Evolutionary conservation across 2,888 invertebrate species (phyloP).

Genomic region (Zeuzera pyrina): DNA sequence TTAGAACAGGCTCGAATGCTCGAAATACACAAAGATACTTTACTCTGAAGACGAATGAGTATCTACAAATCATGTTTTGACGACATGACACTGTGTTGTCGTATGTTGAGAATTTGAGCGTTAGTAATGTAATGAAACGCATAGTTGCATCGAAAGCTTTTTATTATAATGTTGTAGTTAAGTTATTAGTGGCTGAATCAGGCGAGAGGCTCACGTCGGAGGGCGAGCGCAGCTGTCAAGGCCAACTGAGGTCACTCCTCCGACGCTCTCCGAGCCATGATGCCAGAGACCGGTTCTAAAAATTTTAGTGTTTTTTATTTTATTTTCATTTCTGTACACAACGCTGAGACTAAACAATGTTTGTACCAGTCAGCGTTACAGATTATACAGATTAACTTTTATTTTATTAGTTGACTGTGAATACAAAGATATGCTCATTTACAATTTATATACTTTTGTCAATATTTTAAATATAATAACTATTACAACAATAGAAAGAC

Average conservation of each 20-base stretch:
- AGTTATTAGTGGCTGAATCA: constrained; percentile 67
- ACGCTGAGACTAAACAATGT: constrained; percentile 70
- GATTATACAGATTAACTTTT: constrained; percentile 66
- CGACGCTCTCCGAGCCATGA: constrained; percentile 65
- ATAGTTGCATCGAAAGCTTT: constrained; percentile 57
- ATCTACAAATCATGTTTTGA: constrained; percentile 52
- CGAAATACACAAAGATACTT: too few relatives aligned
- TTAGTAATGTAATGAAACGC: constrained; percentile 29
- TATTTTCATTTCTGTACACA: constrained; percentile 71
- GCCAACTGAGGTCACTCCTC: constrained; percentile 71
- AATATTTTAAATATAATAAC: too few relatives aligned
- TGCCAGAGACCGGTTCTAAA: constrained; percentile 67
- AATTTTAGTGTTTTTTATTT: constrained; percentile 69
- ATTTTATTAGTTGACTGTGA: constrained; percentile 41
- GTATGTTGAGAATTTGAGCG: constrained; percentile 1
- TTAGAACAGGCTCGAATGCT: too few relatives aligned
- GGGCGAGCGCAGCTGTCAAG: constrained; percentile 69
- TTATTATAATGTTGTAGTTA: constrained; percentile 55
- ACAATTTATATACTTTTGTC: too few relatives aligned
- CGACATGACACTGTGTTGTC: constrained; percentile 22
- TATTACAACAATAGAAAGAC: too few relatives aligned
- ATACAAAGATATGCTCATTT: too few relatives aligned
- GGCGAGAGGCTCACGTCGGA: constrained; percentile 47
- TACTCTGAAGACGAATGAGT: constrained; percentile 34
- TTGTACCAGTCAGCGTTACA: constrained; percentile 55